Evolutionary conservation across 1,140 invertebrate genomes (phyloP), one percentile per base, ranked within the genome.

Genomic region (Drosophila kanapiae): DNA sequence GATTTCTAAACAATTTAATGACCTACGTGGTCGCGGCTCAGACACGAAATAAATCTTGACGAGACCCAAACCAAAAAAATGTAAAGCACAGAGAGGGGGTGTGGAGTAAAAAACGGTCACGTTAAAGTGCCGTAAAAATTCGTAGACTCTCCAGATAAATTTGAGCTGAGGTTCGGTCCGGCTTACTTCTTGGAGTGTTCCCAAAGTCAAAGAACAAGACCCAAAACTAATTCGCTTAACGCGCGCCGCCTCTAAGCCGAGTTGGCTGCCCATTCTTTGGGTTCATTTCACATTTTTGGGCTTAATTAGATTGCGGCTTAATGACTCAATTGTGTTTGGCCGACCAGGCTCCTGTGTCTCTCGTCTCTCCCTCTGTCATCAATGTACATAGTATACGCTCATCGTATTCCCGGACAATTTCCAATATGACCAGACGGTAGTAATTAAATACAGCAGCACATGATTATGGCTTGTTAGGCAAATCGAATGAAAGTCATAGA

Each of bases 371-470:
- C 9, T 3, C 23, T 27, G 6, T 23, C 37, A 7, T 14, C 7
- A 14, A 3, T 48, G 13, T 35, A 18, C 23, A 23, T 14, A 37
- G 33, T n/a, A 37, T 38, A 23, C 13, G 38, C 27, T 40, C 31
- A 5, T 18, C 37, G 27, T 35, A 68, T 43, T 51, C 78, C 42
- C 72, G 38, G 63, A 63, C 51, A 67, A 87, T 87, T 87, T 79
- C 75, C 65, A 86, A 87, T 86, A 68, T 63, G 75, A 67, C 67
- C 76, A 64, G 83, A 61, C 76, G 84, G 59, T 67, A 62, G 83
- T 87, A 87, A 87, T 87, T 88, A 87, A 90, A 87, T 84, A 88
- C 84, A 87, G 85, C 77, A 88, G 77, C 84, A 84, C 84, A 87
- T 84, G 80, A 87, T 87, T 88, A 87, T 88, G 85, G 77, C 84